Percentiles rank a stretch among this genome's conserved stretches.
Evolutionary conservation across 2,888 invertebrate species (phyloP).

Genomic region (Stenoptilia bipunctidactyla): DNA sequence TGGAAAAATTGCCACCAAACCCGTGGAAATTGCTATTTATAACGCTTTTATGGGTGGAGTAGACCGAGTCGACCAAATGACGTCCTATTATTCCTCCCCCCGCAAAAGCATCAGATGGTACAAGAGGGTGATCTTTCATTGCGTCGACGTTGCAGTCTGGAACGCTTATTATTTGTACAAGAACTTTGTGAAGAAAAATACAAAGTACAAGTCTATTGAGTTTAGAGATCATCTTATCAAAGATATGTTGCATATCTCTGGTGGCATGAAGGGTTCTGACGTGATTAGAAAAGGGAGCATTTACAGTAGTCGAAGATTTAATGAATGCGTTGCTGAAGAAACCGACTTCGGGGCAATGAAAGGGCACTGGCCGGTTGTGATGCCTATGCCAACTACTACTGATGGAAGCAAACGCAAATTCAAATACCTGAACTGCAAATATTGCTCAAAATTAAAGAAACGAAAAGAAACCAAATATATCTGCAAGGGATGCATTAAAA

Average conservation of each 20-base stretch:
- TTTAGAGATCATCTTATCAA: neutral
- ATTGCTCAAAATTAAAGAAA: too few relatives aligned
- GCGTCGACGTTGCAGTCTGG: constrained; percentile 4
- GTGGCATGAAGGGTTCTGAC: neutral
- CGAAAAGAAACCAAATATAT: too few relatives aligned
- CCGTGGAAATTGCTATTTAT: constrained; percentile 13
- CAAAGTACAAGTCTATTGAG: constrained; percentile 4
- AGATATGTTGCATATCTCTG: constrained; percentile 5
- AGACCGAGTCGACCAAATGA: constrained; percentile 12
- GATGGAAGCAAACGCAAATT: too few relatives aligned
- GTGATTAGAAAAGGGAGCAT: too few relatives aligned
- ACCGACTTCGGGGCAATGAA: too few relatives aligned
- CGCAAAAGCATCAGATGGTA: constrained; percentile 13
- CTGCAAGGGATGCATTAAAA: too few relatives aligned
- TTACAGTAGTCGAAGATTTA: too few relatives aligned
- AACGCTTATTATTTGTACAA: constrained; percentile 1
- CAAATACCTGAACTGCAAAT: too few relatives aligned
- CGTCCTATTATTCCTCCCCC: constrained; percentile 13
- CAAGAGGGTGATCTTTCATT: constrained; percentile 12
- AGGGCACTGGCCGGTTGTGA: too few relatives aligned
- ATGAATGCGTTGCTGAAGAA: too few relatives aligned
- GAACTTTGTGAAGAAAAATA: constrained; percentile 1
- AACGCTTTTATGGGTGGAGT: constrained; percentile 12
- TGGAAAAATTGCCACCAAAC: constrained; percentile 8
- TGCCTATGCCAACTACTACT: too few relatives aligned